Evolutionary conservation across 1,140 invertebrate genomes (phyloP).

Genomic region (Bombus breviceps): DNA sequence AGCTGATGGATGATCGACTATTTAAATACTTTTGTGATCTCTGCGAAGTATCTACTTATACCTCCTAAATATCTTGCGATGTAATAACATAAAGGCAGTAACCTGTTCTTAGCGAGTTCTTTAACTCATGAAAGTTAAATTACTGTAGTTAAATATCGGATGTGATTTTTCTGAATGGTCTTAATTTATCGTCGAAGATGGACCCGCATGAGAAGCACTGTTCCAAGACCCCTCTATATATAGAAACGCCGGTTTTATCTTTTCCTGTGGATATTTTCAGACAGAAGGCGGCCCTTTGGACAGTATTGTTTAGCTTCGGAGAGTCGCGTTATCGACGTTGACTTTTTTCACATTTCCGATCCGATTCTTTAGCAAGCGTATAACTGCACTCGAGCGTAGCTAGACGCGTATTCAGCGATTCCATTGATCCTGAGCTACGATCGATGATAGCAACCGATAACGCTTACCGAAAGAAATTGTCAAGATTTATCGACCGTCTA

Average conservation of each 20-base stretch:
- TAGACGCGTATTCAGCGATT: neutral
- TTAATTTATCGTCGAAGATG: constrained; percentile 34
- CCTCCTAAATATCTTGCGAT: too few species aligned
- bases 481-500: neutral
- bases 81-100: too few species aligned
- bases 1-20: too few species aligned
- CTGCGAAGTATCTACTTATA: too few species aligned
- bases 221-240: constrained; percentile 60
- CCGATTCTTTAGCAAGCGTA: neutral
- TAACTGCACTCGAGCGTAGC: neutral
- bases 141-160: neutral
- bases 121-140: too few species aligned
- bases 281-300: constrained; percentile 39
- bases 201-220: constrained; percentile 63
- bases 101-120: too few species aligned
- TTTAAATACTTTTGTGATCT: too few species aligned
- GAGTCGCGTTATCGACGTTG: constrained; percentile 21
- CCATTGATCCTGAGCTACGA: neutral
- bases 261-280: constrained; percentile 69
- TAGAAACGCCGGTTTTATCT: constrained; percentile 67
- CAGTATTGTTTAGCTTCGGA: constrained; percentile 51
- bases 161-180: neutral
- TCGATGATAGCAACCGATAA: neutral
- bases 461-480: neutral
- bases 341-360: constrained; percentile 1